Evolutionary conservation across 1,140 invertebrate species (phyloP).

Genomic region (Octopus bimaculoides): DNA sequence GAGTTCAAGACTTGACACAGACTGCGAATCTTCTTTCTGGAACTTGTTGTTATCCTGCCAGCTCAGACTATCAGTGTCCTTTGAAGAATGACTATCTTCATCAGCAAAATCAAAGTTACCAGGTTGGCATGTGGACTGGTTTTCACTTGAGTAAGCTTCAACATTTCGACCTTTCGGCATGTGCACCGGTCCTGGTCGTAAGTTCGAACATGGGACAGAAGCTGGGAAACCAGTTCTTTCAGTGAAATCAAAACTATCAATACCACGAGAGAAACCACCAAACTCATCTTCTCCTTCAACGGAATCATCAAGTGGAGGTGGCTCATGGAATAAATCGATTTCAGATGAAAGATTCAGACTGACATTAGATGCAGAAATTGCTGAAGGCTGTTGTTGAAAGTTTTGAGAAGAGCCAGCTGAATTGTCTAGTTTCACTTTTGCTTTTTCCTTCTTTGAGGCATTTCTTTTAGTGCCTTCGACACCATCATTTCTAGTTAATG

Average conservation of each 20-base stretch:
- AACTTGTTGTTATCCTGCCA: constrained; percentile 15
- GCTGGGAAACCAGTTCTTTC: constrained; percentile 12
- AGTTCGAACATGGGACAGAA: not conserved
- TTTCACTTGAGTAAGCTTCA: not conserved
- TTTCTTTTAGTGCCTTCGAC: no score
- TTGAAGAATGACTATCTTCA: constrained; percentile 20
- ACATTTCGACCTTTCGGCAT: constrained; percentile 11
- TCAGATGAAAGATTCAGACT: not conserved
- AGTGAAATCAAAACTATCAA: constrained; percentile 27
- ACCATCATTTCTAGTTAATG: no score
- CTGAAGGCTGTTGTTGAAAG: constrained; percentile 9
- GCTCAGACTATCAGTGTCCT: constrained; percentile 18
- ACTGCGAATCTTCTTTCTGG: constrained; percentile 43
- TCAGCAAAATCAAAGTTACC: constrained; percentile 13
- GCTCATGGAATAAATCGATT: constrained; percentile 25
- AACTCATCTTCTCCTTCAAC: constrained; percentile 57
- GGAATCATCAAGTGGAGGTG: constrained; percentile 34
- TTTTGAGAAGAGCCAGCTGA: not conserved
- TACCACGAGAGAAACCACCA: constrained; percentile 61
- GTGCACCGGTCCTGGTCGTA: not conserved
- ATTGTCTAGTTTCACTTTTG: not conserved
- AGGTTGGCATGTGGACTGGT: constrained; percentile 7
- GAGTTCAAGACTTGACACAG: constrained; percentile 52
- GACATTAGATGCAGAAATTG: constrained; percentile 20
- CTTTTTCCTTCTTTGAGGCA: not conserved